phyloP scores from a whole-genome alignment of 2,113 vertebrate genomes.

The Plecotus auritus region DNA sequence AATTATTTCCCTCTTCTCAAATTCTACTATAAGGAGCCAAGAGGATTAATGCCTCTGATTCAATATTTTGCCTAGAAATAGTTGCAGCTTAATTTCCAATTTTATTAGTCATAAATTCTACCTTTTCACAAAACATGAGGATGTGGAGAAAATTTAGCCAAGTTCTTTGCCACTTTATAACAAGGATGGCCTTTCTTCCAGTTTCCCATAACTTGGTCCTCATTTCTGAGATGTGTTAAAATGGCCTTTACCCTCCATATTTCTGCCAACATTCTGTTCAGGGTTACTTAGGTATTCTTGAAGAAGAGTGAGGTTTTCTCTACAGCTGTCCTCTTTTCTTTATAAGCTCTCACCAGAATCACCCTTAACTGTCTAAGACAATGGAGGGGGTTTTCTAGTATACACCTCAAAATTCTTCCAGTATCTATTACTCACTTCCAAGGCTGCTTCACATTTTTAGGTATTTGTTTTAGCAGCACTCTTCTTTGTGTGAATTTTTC shows the following conservation, averaged over 20 bases:
- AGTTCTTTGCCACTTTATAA: not conserved
- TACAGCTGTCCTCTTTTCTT: not conserved
- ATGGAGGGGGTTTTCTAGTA: not conserved
- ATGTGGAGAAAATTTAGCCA: not conserved
- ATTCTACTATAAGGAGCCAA: not conserved
- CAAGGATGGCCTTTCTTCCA: not conserved
- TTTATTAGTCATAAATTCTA: not conserved
- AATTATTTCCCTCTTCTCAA: not conserved
- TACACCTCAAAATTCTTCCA: not conserved
- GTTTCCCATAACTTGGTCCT: not conserved
- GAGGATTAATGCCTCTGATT: not conserved
- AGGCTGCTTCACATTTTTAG: not conserved
- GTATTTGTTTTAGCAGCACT: not conserved
- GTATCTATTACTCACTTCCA: not conserved
- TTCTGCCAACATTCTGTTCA: not conserved
- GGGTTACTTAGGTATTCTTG: not conserved
- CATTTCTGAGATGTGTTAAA: not conserved
- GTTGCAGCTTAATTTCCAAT: not conserved
- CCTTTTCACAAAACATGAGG: not conserved
- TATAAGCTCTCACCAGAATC: not conserved
- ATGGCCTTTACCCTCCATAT: too few relatives aligned
- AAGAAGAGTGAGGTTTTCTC: not conserved
- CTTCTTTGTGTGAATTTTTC: not conserved
- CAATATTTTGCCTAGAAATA: not conserved
- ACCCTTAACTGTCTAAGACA: not conserved